These are phyloP conservation scores for Platerodrilus igneus DNA, from an alignment of 2,888 invertebrate species.

Conservation along the genomic window DNA sequence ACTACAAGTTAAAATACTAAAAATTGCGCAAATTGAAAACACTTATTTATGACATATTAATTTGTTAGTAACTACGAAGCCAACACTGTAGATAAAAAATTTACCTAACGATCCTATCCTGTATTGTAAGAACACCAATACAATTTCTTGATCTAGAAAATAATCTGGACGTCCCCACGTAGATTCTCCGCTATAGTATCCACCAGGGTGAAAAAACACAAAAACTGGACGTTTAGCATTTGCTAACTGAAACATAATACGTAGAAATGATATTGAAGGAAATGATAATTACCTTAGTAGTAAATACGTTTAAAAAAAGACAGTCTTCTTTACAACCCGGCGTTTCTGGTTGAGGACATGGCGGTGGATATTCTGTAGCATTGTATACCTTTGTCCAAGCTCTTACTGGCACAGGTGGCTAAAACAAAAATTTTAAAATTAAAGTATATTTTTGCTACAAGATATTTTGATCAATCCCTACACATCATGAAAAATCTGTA, in stretches of 20 bases:
- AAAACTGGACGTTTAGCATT: constrained; percentile 55
- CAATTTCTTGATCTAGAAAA: constrained; percentile 60
- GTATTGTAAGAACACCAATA: constrained; percentile 63
- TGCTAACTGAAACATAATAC: constrained; percentile 37
- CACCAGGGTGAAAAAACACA: constrained; percentile 65
- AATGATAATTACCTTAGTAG: constrained; percentile 43
- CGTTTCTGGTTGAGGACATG: constrained; percentile 42
- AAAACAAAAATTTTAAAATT: too few relatives aligned
- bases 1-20: too few relatives aligned
- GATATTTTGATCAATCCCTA: too few relatives aligned
- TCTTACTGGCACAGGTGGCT: constrained; percentile 43
- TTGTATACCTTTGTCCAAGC: constrained; percentile 40
- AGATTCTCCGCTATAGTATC: constrained; percentile 58
- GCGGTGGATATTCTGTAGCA: constrained; percentile 41
- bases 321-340: constrained; percentile 57
- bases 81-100: background rate
- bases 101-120: constrained; percentile 55
- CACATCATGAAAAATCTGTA: too few relatives aligned
- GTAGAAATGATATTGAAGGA: constrained; percentile 1
- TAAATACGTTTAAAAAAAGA: constrained; percentile 60
- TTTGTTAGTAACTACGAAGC: too few relatives aligned
- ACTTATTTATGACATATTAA: too few relatives aligned
- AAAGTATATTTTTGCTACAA: too few relatives aligned
- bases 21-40: too few relatives aligned
- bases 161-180: constrained; percentile 61